A percentile compares a stretch with the other conserved stretches of the same genome.
phyloP scores from a whole-genome alignment of 2,888 invertebrate genomes.

The Leptodirus hochenwartii region DNA sequence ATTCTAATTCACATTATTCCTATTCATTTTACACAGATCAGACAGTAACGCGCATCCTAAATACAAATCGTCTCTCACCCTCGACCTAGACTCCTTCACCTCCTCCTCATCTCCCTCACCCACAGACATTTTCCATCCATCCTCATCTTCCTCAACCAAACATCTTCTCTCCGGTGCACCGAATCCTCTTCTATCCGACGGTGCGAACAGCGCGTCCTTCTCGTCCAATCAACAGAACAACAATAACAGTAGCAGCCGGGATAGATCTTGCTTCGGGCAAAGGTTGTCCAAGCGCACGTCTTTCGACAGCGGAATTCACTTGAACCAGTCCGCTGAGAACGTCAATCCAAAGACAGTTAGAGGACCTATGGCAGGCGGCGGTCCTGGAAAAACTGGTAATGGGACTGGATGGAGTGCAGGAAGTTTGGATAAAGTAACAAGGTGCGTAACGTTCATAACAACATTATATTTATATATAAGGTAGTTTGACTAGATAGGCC shows the following conservation, averaged over 20 bases:
- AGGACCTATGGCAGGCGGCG: too few relatives aligned
- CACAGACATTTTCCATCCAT: too few relatives aligned
- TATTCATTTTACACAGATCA: neutral
- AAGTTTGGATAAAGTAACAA: conserved; percentile 23
- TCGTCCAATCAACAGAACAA: neutral
- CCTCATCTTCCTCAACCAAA: conserved; percentile 17
- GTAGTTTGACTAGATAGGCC: too few relatives aligned
- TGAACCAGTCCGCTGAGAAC: too few relatives aligned
- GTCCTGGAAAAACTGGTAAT: too few relatives aligned
- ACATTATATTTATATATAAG: conserved; percentile 4
- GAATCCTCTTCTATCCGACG: conserved; percentile 22
- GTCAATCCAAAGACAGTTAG: conserved; percentile 23
- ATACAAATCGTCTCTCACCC: conserved; percentile 15
- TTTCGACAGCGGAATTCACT: conserved; percentile 62
- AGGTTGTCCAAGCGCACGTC: conserved; percentile 54
- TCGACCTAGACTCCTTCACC: conserved; percentile 27
- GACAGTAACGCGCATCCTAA: neutral
- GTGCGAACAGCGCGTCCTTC: neutral
- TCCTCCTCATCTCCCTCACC: too few relatives aligned
- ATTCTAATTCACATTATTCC: neutral
- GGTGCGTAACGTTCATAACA: conserved; percentile 19
- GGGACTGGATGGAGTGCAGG: too few relatives aligned
- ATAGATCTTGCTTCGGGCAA: too few relatives aligned
- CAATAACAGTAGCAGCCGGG: neutral
- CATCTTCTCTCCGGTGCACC: conserved; percentile 20